phyloP scores from a whole-genome alignment of 2,888 invertebrate species.

The Cremastobaeus sp. region DNA sequence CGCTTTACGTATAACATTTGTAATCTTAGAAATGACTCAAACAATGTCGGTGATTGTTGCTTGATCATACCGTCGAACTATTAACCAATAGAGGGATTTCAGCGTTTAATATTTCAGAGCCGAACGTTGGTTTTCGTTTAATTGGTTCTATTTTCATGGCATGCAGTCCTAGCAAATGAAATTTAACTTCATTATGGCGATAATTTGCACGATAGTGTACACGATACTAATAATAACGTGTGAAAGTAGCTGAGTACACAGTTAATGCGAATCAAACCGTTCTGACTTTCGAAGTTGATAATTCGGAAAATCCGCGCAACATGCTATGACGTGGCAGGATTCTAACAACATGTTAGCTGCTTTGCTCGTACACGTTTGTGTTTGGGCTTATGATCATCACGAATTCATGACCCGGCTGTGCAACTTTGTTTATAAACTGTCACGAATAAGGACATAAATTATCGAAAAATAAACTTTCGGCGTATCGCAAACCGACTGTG shows the following conservation, averaged over 20 bases:
- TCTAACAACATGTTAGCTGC: slow-evolving; percentile 54
- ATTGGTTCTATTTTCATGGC: slow-evolving; percentile 10
- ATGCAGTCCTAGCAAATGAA: too few relatives aligned
- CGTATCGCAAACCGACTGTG: slow-evolving; percentile 28
- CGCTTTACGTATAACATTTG: too few relatives aligned
- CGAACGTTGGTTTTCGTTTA: too few relatives aligned
- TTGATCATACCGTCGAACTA: too few relatives aligned
- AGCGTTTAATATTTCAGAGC: too few relatives aligned
- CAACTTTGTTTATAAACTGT: slow-evolving; percentile 62
- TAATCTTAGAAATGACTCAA: too few relatives aligned
- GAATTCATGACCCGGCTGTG: slow-evolving; percentile 54
- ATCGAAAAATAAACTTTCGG: slow-evolving; percentile 57
- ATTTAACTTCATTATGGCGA: slow-evolving; percentile 14
- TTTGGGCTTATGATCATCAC: slow-evolving; percentile 62
- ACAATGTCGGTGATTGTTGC: too few relatives aligned
- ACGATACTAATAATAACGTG: too few relatives aligned
- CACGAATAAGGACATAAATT: slow-evolving; percentile 54
- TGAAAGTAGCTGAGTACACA: slow-evolving; percentile 24
- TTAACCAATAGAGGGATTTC: too few relatives aligned
- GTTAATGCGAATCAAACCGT: slow-evolving; percentile 46
- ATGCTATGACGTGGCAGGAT: slow-evolving; percentile 59
- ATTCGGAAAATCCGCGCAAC: slow-evolving; percentile 57
- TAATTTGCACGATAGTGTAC: background rate
- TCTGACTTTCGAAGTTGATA: slow-evolving; percentile 59
- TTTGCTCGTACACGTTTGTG: slow-evolving; percentile 55